Base-by-base conservation (phyloP, 2,113 vertebrate species). In the Salvelinus namaycush region DNA sequence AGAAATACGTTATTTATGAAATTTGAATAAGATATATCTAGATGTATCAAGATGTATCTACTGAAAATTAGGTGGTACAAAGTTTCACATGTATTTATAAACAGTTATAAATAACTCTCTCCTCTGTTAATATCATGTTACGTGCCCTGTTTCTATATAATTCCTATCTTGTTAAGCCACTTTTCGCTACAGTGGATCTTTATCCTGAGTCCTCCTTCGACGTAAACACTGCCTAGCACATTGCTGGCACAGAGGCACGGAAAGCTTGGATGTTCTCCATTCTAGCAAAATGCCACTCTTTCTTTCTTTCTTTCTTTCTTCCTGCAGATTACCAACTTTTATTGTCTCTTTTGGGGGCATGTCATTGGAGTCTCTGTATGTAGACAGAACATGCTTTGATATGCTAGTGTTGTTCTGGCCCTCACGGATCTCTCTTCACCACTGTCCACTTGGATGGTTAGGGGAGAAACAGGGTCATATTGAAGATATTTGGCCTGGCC, bases 141-240 rank as follows among this genome's bases (percentile, higher is more conserved):
- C 12, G 22, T 14, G 18, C 65, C 27, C 27, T 65, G 62, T 65
- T 22, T 16, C 14, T 13, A 14, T 31, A 18, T 66, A 7, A 24
- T 29, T 9, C 5, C 16, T 18, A 54, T 54, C 31, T 73, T 81
- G 54, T 44, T 70, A 84, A 87, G 90, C 87, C 92, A 83, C 90
- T 91, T 11, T 81, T 93, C 89, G 91, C 92, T 90, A 76, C 60
- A 83, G 92, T 87, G 91, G 91, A 91, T 88, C 85, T 79, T 87
- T 12, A 54, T 44, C 9, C 73, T 24, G 86, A 84, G 81, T 87
- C 90, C 91, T 90, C 90, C 87, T 74, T 87, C 86, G 83, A 86
- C 86, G 79, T 86, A 70, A 84, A 86, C 87, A 87, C 90, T 90
- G 92, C 89, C 91, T 86, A 86, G 86, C 89, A 88, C 87, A 78